Conservation (phyloP, 1,140 invertebrate species). For the Panagrolaimus sp. region DNA sequence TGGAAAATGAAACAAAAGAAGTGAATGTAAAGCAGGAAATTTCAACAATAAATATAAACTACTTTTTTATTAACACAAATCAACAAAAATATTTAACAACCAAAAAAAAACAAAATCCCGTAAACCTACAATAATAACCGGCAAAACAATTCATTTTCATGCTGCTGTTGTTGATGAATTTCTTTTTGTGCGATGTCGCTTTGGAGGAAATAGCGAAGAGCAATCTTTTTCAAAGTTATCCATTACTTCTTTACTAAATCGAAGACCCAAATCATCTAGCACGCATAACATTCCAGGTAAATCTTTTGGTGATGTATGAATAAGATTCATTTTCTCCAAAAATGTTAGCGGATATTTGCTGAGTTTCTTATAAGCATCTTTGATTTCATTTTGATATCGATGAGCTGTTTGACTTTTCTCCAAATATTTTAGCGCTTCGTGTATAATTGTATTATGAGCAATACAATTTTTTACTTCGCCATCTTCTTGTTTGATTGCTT, state of each 20-base stretch:
- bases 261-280: neutral
- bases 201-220: too few relatives aligned
- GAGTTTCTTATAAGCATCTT: neutral
- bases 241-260: conserved; percentile 2
- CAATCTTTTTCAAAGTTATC: conserved; percentile 4
- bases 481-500: neutral
- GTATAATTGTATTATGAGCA: neutral
- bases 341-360: neutral
- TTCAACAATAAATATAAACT: too few relatives aligned
- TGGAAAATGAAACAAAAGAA: too few relatives aligned
- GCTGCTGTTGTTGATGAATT: too few relatives aligned
- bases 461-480: neutral
- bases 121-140: too few relatives aligned
- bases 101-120: too few relatives aligned
- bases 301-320: neutral
- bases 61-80: too few relatives aligned
- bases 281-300: neutral
- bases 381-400: neutral
- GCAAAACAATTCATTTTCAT: too few relatives aligned
- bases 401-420: conserved; percentile 6
- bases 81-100: too few relatives aligned
- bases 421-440: neutral
- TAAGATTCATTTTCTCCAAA: neutral
- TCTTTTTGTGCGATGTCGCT: too few relatives aligned
- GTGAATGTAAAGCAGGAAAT: too few relatives aligned